Base-by-base conservation (phyloP, 2,888 invertebrate genomes). In the Aethes cnicana region DNA sequence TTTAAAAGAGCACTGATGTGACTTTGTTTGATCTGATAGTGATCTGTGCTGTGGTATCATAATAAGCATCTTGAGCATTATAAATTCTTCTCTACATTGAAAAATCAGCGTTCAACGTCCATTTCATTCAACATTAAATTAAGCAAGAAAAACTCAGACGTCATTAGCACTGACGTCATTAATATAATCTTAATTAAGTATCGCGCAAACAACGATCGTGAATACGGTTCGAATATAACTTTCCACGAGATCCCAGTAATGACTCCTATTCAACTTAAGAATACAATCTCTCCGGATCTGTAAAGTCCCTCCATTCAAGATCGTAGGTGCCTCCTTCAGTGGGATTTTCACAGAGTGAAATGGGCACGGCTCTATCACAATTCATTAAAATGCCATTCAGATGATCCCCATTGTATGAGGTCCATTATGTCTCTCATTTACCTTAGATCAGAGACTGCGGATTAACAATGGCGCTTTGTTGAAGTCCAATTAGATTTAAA, bases 381-480 rank as follows among this genome's bases (percentile, higher is more conserved):
- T 84, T 85, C 83, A 84, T 84, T 84, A 84, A 80, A 81, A 81
- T 72, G 64, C 81, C 70, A 82, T 81, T 79, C 75, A 77, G 73
- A 76, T 76, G 72, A 67, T 65, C 61, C n/a, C 80, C 61, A 82
- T 84, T 84, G 81, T 84, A 69, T 67, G 61, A 57, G 54, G 50
- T 61, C 75, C 74, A 82, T 83, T 82, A 81, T 52, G 52, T 52
- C 67, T 69, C 74, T 74, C 79, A 80, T 82, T 82, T 80, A 74
- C 72, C 72, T 75, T 64, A 69, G 69, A 61, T 56, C 67, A 66
- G 47, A 59, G 64, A 64, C 68, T 68, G 67, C 25, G 44, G 52
- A 52, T 46, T 52, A 47, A 52, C 37, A 52, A 52, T 39, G 23
- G 39, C 37, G 52, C 52, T 52, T 52, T 46, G 52, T 52, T 46